Base-by-base conservation (phyloP, 2,888 invertebrate species). In the Ferdinandea cuprea region DNA sequence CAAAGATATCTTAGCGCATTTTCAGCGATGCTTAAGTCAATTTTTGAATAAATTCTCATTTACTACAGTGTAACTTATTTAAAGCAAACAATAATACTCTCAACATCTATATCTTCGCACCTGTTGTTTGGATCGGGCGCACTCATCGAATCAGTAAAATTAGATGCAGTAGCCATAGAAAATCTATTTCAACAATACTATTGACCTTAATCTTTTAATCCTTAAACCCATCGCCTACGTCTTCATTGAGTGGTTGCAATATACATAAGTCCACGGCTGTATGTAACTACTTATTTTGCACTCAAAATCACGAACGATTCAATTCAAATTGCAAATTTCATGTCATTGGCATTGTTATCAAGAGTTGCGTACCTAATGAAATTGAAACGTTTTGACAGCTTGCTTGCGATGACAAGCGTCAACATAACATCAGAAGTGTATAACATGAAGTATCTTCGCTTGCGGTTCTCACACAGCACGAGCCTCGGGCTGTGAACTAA, bases 201-300 rank as follows among this genome's bases (percentile, higher is more conserved):
- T 37, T 73, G 79, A 48, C 79, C 79, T 68, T 73, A 79, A 79
- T 73, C 66, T 61, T 61, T 61, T 68, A 68, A 68, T 79, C 79
- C 73, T 73, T 54, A 48, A 54, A 68, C 52, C 46, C 28, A 28
- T 58, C 65, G 71, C 30, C 65, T 65, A 35, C 19, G 40, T 63
- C 59, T 59, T 44, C 46, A 46, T 58, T 42, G 28, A 54, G 11
- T 61, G 37, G 58, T 46, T 46, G 52, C 66, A 72, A 48, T 19
- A 32, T 25, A 66, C 71, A 48, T 54, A 78, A 65, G 54, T 54
- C 30, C 56, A 42, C 40, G 40, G n/a, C 40, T 40, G n/a, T 40
- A 13, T 40, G 54, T 44, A 52, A 35, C 42, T 13, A 28, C n/a
- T n/a, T n/a, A n/a, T n/a, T 28, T 56, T 50, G 37, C 40, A 17